Conservation (phyloP, 2,797 vertebrate genomes). For the Glyptemys insculpta region DNA sequence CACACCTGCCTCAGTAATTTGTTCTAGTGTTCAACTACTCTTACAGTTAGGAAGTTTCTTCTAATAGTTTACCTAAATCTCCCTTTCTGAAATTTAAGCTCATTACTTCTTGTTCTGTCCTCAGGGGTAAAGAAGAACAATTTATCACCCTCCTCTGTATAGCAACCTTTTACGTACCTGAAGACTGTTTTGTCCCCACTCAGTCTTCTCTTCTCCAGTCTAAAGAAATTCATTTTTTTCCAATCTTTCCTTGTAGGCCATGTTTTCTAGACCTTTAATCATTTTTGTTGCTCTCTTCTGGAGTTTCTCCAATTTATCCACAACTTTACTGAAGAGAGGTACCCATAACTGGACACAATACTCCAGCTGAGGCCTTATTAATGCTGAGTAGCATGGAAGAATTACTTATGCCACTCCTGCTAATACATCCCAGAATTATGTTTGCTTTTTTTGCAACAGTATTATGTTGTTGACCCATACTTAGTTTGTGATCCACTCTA, state of each 20-base stretch:
- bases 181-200: background rate
- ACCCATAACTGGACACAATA: background rate
- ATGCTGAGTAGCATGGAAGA: background rate
- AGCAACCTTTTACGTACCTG: background rate
- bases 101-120: background rate
- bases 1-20: background rate
- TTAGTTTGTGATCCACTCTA: background rate
- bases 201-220: background rate
- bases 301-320: background rate
- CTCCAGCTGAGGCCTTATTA: background rate
- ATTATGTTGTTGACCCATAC: background rate
- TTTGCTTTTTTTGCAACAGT: background rate
- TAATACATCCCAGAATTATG: background rate
- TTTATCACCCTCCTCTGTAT: background rate
- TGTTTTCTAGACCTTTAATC: background rate
- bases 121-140: background rate
- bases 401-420: background rate
- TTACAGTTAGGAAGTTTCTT: background rate
- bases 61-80: background rate
- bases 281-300: background rate
- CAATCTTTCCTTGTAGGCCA: background rate
- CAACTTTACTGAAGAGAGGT: background rate
- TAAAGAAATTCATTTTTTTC: background rate
- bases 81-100: background rate
- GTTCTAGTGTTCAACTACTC: background rate